phyloP scores from a whole-genome alignment of 2,888 invertebrate species.

The Ommatoiulus sabulosus region DNA sequence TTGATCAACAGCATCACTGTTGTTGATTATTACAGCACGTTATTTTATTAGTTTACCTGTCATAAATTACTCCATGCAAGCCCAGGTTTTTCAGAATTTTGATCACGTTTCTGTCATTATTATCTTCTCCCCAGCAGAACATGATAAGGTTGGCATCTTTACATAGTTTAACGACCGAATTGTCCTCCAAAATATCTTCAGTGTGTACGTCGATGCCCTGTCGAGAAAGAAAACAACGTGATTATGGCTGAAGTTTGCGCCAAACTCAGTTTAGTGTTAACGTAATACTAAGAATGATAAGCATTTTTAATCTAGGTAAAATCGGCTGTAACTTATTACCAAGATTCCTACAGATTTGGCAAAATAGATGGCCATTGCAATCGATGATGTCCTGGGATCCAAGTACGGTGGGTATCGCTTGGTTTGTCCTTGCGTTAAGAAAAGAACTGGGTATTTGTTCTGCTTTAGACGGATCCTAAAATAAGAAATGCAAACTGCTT shows the following conservation, averaged over 20 bases:
- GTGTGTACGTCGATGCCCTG: constrained; percentile 91
- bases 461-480: constrained; percentile 86
- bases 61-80: constrained; percentile 96
- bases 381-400: constrained; percentile 84
- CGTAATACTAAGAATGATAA: too few relatives aligned
- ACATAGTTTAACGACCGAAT: constrained; percentile 82
- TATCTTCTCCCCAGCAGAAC: constrained; percentile 98
- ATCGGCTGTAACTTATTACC: too few relatives aligned
- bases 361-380: constrained; percentile 84
- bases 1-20: too few relatives aligned
- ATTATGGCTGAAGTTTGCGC: too few relatives aligned
- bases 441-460: constrained; percentile 96
- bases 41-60: constrained; percentile 72
- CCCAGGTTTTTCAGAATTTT: constrained; percentile 87
- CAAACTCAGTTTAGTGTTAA: too few relatives aligned
- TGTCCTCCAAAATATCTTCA: constrained; percentile 88
- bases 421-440: constrained; percentile 85
- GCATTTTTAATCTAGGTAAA: too few relatives aligned
- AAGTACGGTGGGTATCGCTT: constrained; percentile 81
- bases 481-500: too few relatives aligned
- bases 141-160: constrained; percentile 85
- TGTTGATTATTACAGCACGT: too few relatives aligned
- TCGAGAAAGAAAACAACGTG: too few relatives aligned
- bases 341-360: constrained; percentile 85
- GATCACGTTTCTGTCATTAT: constrained; percentile 88